Evolutionary conservation across 2,888 invertebrate species (phyloP), one percentile per base, ranked within the genome.

Genomic region (Drosophila formosana): DNA sequence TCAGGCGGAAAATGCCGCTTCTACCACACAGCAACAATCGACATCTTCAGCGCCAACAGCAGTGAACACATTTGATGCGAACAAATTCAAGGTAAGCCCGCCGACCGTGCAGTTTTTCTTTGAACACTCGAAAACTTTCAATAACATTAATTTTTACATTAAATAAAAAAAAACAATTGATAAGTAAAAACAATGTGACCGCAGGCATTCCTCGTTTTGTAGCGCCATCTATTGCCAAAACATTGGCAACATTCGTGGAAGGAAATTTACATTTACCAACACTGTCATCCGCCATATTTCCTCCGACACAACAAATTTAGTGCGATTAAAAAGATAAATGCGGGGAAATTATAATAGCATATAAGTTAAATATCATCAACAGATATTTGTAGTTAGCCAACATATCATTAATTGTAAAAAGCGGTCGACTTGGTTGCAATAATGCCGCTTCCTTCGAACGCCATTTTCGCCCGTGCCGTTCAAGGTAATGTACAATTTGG

Each of bases 1-100:
- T 60, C 92, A 91, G 76, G 91, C 92, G 76, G 92, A 92, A 87
- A 91, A 91, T 87, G 91, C 90, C 75, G 78, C 88, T 75, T 68
- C 84, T 62, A 57, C 71, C 41, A 64, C 78, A 64, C 55, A 72
- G 66, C 75, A 61, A 61, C 76, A 71, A 45, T 51, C 75, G 67
- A 39, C 83, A 45, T 57, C 75, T 26, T 66, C 82, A 65, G 66
- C 61, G 49, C 69, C 74, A 70, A 60, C 65, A 63, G 60, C 64
- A 69, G 61, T 78, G 45, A 75, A 70, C 43, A 52, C 75, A 63
- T 84, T 87, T 80, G 83, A 84, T 80, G 66, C 73, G n/a, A 66
- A 50, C 58, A 84, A 84, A 78, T 84, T 74, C 53, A 84, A 84
- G 83, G 83, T 84, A 43, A 46, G 9, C 55, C 18, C 18, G 1